Conservation (phyloP, 2,113 vertebrate species). For the Anarrhichthys ocellatus region DNA sequence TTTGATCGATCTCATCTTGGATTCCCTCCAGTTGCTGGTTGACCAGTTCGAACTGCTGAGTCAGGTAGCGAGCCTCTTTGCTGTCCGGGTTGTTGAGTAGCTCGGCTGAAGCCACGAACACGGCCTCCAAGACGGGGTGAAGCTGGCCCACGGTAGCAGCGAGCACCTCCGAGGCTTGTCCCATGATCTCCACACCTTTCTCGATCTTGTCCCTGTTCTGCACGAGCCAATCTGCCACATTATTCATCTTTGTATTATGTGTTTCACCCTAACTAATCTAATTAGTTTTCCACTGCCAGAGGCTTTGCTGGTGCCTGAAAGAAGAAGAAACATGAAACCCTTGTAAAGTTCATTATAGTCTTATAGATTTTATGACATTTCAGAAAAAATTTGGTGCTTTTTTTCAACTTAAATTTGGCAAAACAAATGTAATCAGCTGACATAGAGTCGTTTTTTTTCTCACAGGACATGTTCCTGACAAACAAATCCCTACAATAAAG, state of each 20-base stretch:
- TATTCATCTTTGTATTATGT: slow-evolving; percentile 74
- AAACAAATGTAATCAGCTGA: slow-evolving; percentile 25
- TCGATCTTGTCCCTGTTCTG: slow-evolving; percentile 84
- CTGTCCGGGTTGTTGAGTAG: slow-evolving; percentile 82
- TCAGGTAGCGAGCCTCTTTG: slow-evolving; percentile 81
- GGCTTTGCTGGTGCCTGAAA: slow-evolving; percentile 77
- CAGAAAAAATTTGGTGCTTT: neutral
- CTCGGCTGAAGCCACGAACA: slow-evolving; percentile 82
- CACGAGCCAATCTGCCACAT: slow-evolving; percentile 83
- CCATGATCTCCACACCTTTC: slow-evolving; percentile 85
- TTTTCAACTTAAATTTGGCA: slow-evolving; percentile 10
- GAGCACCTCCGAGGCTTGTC: slow-evolving; percentile 82
- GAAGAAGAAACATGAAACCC: slow-evolving; percentile 70
- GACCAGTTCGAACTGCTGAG: slow-evolving; percentile 80
- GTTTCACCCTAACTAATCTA: slow-evolving; percentile 50
- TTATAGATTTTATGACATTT: slow-evolving; percentile 26
- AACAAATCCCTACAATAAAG: slow-evolving; percentile 58
- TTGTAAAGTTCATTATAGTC: slow-evolving; percentile 52
- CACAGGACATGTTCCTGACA: slow-evolving; percentile 57
- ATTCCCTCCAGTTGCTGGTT: slow-evolving; percentile 82
- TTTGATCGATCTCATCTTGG: slow-evolving; percentile 78
- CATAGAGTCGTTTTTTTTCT: slow-evolving; percentile 7
- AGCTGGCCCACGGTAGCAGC: slow-evolving; percentile 84
- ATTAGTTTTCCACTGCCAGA: slow-evolving; percentile 48
- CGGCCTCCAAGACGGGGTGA: slow-evolving; percentile 84